Evolutionary conservation across 1,140 invertebrate species (phyloP).

Genomic region (Camponotus vicinus): DNA sequence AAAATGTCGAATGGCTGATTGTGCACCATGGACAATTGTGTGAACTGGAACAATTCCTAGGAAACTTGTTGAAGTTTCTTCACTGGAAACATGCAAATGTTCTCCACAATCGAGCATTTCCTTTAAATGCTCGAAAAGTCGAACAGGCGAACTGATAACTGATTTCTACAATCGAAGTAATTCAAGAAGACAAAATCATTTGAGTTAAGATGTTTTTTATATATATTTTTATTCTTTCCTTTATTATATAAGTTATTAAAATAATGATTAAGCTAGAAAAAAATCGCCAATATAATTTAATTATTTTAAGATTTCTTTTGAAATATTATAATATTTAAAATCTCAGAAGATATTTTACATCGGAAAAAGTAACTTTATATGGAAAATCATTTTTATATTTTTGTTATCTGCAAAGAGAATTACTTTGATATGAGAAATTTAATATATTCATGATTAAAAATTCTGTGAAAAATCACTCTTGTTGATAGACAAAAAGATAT

Average conservation of each 20-base stretch:
- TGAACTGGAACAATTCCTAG: constrained; percentile 66
- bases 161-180: constrained; percentile 20
- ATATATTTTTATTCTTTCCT: neutral
- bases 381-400: too few species aligned
- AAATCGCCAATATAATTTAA: neutral
- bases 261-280: neutral
- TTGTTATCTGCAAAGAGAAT: neutral
- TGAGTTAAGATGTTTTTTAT: neutral
- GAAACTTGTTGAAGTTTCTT: constrained; percentile 73
- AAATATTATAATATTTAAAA: neutral
- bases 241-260: neutral
- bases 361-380: neutral
- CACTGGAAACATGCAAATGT: constrained; percentile 14
- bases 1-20: constrained; percentile 44
- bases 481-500: neutral
- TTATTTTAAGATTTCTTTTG: neutral
- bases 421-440: neutral
- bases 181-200: constrained; percentile 13
- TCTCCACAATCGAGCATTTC: constrained; percentile 49
- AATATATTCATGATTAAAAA: neutral
- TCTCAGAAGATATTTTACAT: neutral
- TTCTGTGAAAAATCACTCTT: neutral
- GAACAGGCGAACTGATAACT: constrained; percentile 32
- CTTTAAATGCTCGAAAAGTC: constrained; percentile 57
- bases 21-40: constrained; percentile 45